Base-by-base conservation (phyloP, 2,888 invertebrate genomes). In the Lomographa bimaculata region DNA sequence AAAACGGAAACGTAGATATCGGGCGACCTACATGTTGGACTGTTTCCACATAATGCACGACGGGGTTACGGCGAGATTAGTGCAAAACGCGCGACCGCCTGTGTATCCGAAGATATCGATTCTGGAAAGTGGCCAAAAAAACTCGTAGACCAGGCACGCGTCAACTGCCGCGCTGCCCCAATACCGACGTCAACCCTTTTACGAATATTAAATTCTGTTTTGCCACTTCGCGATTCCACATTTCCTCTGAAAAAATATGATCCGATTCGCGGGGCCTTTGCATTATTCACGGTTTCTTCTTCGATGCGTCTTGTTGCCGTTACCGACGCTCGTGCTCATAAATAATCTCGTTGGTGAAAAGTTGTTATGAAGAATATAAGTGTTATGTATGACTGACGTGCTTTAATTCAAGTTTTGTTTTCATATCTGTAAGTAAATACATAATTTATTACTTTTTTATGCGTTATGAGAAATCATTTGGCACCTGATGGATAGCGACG, bases 121-220 rank as follows among this genome's bases (percentile, higher is more conserved):
- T 89, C 79, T 87, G 89, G 87, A 85, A 78, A 79, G 73, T 75
- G 71, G 87, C 89, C 87, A 89, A 87, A 89, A 86, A 87, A 87
- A 83, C 75, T 81, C 74, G 64, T 78, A 79, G 78, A 76, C 76
- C 73, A 74, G 74, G 80, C 84, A 81, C 84, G 86, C 89, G 86
- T 87, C 85, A 86, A 86, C 82, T 80, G 75, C 78, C 79, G 76
- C 78, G 80, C 78, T 81, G 81, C 76, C 77, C 80, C 81, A 79
- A 74, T 76, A 75, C 75, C 79, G 75, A 72, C 80, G 76, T 89
- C 81, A 89, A 87, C 86, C 89, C 89, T 87, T 89, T 89, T 78
- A 87, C 89, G 85, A 87, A 89, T 89, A 89, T 89, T 87, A 89
- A 87, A 89, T 87, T 87, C 83, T 87, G 87, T 89, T 89, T 87